phyloP scores from a whole-genome alignment of 2,888 invertebrate genomes.

The Eudemis profundana region DNA sequence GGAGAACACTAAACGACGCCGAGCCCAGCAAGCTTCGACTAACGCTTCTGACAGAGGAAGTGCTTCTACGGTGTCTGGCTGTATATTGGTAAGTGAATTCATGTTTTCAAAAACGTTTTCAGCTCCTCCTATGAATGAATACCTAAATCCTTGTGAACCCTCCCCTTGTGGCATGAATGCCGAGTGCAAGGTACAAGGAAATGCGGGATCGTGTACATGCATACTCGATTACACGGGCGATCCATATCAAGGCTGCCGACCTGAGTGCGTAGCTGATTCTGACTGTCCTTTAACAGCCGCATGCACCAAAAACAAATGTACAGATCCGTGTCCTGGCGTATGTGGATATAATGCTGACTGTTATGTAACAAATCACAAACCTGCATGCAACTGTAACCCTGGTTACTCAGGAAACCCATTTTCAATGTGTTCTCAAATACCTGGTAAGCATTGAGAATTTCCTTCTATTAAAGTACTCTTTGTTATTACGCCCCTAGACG shows the following conservation, averaged over 20 bases:
- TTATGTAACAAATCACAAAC: conserved; percentile 87
- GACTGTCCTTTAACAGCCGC: conserved; percentile 87
- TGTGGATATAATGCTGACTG: conserved; percentile 89
- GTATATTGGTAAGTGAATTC: conserved; percentile 73
- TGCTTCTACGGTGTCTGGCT: conserved; percentile 79
- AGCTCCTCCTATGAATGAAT: conserved; percentile 76
- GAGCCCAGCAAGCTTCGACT: conserved; percentile 83
- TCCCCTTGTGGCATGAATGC: conserved; percentile 90
- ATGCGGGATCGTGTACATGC: conserved; percentile 90
- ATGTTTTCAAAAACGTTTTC: conserved; percentile 72
- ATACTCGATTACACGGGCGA: conserved; percentile 90
- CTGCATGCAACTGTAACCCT: conserved; percentile 85
- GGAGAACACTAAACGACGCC: conserved; percentile 80
- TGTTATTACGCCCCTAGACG: too few species aligned
- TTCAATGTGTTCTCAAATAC: conserved; percentile 72
- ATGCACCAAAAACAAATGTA: conserved; percentile 88
- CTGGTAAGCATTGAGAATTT: conserved; percentile 61
- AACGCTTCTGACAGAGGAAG: conserved; percentile 83
- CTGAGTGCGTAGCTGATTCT: conserved; percentile 87
- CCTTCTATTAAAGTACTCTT: not conserved
- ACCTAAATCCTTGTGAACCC: conserved; percentile 86
- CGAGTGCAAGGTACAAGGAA: conserved; percentile 89
- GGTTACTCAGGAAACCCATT: conserved; percentile 89
- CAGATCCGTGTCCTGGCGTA: conserved; percentile 88
- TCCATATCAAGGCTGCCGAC: conserved; percentile 90